Evolutionary conservation across 2,797 vertebrate species (phyloP).

Genomic region (Poeciliopsis paucimaculata): DNA sequence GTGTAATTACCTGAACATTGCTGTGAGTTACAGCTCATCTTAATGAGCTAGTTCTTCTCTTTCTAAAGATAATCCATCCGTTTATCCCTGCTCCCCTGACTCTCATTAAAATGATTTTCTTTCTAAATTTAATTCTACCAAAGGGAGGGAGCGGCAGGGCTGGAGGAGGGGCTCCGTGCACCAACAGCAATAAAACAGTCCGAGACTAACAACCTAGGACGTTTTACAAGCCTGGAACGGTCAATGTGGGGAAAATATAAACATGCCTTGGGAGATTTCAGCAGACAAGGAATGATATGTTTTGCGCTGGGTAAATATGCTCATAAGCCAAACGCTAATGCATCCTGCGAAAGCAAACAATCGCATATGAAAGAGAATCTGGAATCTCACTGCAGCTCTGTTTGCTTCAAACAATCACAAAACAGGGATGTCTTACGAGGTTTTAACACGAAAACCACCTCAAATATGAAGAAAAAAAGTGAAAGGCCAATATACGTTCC

Average conservation of each 20-base stretch:
- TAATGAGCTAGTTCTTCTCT: slow-evolving; percentile 79
- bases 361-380: slow-evolving; percentile 7
- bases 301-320: slow-evolving; percentile 32
- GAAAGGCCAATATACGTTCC: slow-evolving; percentile 22
- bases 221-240: slow-evolving; percentile 55
- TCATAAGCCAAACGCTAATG: slow-evolving; percentile 7
- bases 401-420: slow-evolving; percentile 12
- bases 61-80: slow-evolving; percentile 78
- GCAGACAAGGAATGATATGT: slow-evolving; percentile 21
- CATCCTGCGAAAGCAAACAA: slow-evolving; percentile 32
- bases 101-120: slow-evolving; percentile 81
- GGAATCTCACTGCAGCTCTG: neutral
- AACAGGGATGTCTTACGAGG: slow-evolving; percentile 9
- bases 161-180: slow-evolving; percentile 22
- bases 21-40: slow-evolving; percentile 77
- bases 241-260: slow-evolving; percentile 55
- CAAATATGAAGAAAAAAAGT: slow-evolving; percentile 21
- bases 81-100: slow-evolving; percentile 77
- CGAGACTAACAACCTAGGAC: slow-evolving; percentile 54
- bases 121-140: slow-evolving; percentile 76
- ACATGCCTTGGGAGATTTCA: slow-evolving; percentile 38
- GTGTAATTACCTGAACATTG: slow-evolving; percentile 77
- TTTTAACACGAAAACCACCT: slow-evolving; percentile 27
- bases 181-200: slow-evolving; percentile 53
- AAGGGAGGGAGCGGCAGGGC: slow-evolving; percentile 36